These are phyloP conservation scores for Colaptes auratus DNA, from an alignment of 2,113 vertebrate species.

Conservation along the genomic window DNA sequence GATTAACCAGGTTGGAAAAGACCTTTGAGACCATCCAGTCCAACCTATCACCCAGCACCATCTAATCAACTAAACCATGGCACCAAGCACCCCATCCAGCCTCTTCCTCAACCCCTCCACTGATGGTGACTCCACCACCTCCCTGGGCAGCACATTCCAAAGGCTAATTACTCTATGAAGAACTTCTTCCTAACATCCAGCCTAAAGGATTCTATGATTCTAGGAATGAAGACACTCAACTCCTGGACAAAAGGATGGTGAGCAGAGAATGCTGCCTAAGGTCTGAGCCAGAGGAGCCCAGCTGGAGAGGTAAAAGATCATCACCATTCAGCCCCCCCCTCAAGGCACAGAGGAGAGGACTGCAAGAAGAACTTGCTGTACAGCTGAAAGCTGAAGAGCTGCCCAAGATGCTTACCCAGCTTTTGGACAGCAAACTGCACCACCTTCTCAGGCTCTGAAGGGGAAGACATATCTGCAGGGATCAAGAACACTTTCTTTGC, in stretches of 20 bases:
- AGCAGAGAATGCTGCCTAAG: neutral
- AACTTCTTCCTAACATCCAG: no score
- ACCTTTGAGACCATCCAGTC: no score
- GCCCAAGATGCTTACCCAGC: constrained; percentile 72
- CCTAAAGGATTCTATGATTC: no score
- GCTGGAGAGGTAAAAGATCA: neutral
- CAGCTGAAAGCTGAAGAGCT: neutral
- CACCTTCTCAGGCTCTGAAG: constrained; percentile 77
- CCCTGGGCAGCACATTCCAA: no score
- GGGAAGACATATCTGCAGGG: constrained; percentile 83
- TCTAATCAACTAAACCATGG: no score
- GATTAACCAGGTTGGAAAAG: no score
- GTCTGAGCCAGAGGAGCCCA: neutral
- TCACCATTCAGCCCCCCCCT: neutral
- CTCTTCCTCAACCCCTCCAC: no score
- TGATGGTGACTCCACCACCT: no score
- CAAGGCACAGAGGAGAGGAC: neutral
- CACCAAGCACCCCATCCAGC: no score
- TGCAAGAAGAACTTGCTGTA: neutral
- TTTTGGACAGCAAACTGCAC: constrained; percentile 82
- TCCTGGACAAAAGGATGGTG: neutral
- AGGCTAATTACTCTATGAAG: no score
- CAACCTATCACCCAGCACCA: no score
- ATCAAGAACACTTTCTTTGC: constrained; percentile 81
- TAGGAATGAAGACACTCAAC: neutral